Base-by-base conservation (phyloP, 23 tunicate species). In the Pegea sp. region DNA sequence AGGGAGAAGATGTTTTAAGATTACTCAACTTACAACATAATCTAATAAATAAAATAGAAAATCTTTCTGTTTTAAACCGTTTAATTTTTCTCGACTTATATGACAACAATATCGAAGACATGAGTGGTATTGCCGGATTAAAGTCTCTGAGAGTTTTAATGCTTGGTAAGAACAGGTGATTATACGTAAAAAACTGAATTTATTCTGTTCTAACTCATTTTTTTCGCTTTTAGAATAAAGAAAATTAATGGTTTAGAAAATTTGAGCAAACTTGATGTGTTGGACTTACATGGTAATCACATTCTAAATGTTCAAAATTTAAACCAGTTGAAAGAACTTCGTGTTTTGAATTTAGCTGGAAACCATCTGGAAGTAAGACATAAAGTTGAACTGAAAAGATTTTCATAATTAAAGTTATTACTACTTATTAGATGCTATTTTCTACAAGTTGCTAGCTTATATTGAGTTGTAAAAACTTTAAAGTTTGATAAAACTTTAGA, bases 21-120 rank as follows among this genome's bases (percentile, higher is more conserved):
- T 61, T 91, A 29, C 60, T 91, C 25, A 91, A 91, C 57, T 72
- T 80, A 64, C 99, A 91, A 48, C 99, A 91, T 64, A 91, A 91
- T 50, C 54, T 62, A 23, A 91, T 91, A 27, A n/a, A 65, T 13
- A 42, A 64, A 42, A 67, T 91, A 23, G 73, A 72, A 34, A 73
- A 75, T 52, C 53, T 91, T 2, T 67, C 81, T 24, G 64, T 68
- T 42, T 63, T 91, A 4, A 64, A 75, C 7, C 64, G 93, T 4
- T 65, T 91, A 0, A 84, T 91, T 8, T 91, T 91, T 60, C 86
- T 91, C 29, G 99, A 91, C 52, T 73, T 91, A 22, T 91, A 91
- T 31, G 99, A 91, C 77, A 91, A 91, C 59, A 64, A 69, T 29
- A 79, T 91, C 3, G 66, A 76, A 48, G 86, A 91, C 31, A 90